Percentiles rank a stretch among this genome's conserved stretches.
These are phyloP conservation scores for Axis porcinus DNA, from an alignment of 2,113 vertebrate genomes.

Conservation along the genomic window DNA sequence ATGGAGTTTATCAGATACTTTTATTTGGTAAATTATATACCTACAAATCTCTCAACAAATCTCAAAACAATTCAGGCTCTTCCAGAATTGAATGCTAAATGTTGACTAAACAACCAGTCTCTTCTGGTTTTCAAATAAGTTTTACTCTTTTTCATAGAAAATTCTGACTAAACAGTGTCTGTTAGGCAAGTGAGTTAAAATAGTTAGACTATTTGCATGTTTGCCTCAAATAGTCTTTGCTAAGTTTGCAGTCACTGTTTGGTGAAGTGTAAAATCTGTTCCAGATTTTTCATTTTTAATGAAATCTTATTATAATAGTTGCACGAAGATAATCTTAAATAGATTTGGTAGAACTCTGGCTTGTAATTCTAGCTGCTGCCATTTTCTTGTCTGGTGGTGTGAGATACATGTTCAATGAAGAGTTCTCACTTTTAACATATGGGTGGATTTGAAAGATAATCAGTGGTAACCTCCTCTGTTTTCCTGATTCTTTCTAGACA, in stretches of 20 bases:
- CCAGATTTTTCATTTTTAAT: slow-evolving; percentile 8
- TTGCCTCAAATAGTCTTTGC: background rate
- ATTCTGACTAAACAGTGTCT: background rate
- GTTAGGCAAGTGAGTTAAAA: background rate
- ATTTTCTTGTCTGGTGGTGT: background rate
- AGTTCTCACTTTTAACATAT: background rate
- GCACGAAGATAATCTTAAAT: background rate
- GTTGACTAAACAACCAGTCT: background rate
- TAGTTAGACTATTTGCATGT: background rate
- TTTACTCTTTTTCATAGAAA: background rate
- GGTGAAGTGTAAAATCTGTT: background rate
- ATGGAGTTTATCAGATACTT: background rate
- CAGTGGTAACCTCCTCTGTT: background rate
- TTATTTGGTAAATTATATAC: slow-evolving; percentile 26
- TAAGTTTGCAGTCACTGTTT: background rate
- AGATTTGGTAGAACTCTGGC: background rate
- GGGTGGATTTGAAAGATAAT: background rate
- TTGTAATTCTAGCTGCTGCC: background rate
- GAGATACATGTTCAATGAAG: background rate
- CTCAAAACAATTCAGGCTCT: slow-evolving; percentile 16
- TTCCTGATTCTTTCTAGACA: background rate
- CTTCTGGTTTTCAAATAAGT: slow-evolving; percentile 31
- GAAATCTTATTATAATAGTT: background rate
- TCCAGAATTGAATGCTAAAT: slow-evolving; percentile 26
- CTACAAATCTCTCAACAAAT: slow-evolving; percentile 7